phyloP scores from a whole-genome alignment of 1,140 invertebrate genomes.

The Elysia chlorotica region DNA sequence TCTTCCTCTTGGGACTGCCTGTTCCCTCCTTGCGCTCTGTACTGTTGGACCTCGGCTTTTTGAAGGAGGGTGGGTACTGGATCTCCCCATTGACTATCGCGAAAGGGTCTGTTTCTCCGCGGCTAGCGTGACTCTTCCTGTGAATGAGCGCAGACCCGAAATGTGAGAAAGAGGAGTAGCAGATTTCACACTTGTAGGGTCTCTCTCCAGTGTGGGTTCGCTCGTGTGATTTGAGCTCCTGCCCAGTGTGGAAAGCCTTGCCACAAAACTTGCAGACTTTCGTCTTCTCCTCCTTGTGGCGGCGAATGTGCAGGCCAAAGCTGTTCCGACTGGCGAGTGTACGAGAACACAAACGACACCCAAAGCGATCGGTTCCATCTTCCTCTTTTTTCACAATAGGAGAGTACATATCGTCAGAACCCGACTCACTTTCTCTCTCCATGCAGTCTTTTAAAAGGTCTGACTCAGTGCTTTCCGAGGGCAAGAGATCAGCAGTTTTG shows the following conservation, averaged over 20 bases:
- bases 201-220: constrained; percentile 19
- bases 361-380: no score
- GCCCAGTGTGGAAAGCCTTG: constrained; percentile 6
- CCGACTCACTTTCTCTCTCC: no score
- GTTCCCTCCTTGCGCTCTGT: neutral
- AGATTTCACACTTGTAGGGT: constrained; percentile 18
- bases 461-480: no score
- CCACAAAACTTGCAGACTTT: constrained; percentile 10
- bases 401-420: no score
- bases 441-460: no score
- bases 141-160: constrained; percentile 4
- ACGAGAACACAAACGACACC: no score
- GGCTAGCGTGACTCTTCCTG: constrained; percentile 5
- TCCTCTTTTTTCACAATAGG: no score
- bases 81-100: constrained; percentile 1
- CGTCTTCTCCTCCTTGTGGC: constrained; percentile 2
- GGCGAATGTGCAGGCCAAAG: constrained; percentile 1
- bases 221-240: constrained; percentile 17
- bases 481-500: no score
- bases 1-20: neutral
- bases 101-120: constrained; percentile 12
- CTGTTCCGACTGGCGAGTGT: no score
- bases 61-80: constrained; percentile 10
- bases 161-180: neutral
- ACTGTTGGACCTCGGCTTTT: neutral